Conservation (phyloP, 30 jellyfish, hydroid and myxozoan genomes). For the Aurelia aurita complex sp. Pacific region DNA sequence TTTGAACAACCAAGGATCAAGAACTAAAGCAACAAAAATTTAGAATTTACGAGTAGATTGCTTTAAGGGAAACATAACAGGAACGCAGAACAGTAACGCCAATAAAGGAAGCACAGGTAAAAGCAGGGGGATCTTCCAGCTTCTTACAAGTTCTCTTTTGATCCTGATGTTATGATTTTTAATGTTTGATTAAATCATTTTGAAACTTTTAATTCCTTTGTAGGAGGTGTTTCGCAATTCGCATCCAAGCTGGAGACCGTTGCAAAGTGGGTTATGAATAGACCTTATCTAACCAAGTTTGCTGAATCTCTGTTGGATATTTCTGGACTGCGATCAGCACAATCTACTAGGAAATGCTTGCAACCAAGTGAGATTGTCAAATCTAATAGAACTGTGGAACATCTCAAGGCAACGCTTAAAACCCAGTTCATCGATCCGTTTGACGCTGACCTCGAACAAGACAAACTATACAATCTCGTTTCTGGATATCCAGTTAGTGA, state of each 20-base stretch:
- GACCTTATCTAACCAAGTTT: conserved; percentile 40
- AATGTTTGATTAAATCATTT: not conserved
- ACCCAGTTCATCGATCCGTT: conserved; percentile 42
- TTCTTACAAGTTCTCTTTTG: not conserved
- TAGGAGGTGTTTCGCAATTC: conserved; percentile 34
- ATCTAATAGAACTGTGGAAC: conserved; percentile 25
- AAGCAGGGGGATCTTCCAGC: not conserved
- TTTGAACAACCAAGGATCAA: not conserved
- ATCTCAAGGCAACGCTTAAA: not conserved
- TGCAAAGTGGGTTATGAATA: conserved; percentile 54
- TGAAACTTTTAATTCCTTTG: not conserved
- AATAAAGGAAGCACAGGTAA: not conserved
- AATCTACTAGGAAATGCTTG: conserved; percentile 20
- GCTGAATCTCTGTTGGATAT: conserved; percentile 36
- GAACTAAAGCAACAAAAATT: not conserved
- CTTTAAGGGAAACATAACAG: no score
- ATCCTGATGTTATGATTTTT: not conserved
- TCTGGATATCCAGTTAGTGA: conserved; percentile 43
- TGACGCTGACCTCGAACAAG: conserved; percentile 3
- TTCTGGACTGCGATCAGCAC: conserved; percentile 1
- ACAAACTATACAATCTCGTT: conserved; percentile 33
- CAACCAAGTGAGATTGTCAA: conserved; percentile 27
- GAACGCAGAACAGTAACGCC: not conserved
- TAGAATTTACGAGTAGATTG: not conserved
- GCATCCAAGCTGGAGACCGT: conserved; percentile 39